Conservation (phyloP, 2,888 invertebrate genomes). For the Crocallis elinguaria region DNA sequence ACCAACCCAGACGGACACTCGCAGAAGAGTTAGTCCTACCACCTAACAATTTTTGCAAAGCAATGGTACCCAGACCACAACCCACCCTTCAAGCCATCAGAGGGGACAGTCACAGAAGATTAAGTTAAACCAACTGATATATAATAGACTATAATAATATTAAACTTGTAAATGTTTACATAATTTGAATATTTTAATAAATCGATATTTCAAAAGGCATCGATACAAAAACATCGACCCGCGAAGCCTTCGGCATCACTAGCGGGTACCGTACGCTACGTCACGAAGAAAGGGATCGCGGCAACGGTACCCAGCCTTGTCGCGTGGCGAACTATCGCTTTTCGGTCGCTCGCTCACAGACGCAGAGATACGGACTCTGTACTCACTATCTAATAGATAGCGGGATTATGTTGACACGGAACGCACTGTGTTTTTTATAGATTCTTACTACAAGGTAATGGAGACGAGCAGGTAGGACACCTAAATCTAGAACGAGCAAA, state of each 20-base stretch:
- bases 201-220: slow-evolving; percentile 1
- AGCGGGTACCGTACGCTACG: slow-evolving; percentile 77
- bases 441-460: too few relatives aligned
- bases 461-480: too few relatives aligned
- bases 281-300: slow-evolving; percentile 80
- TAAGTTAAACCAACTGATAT: too few relatives aligned
- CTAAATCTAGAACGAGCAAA: too few relatives aligned
- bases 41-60: too few relatives aligned
- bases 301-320: slow-evolving; percentile 54
- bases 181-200: neutral
- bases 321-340: slow-evolving; percentile 75
- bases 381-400: slow-evolving; percentile 17
- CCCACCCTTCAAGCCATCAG: too few relatives aligned
- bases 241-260: slow-evolving; percentile 57
- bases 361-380: slow-evolving; percentile 2
- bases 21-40: too few relatives aligned
- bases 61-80: too few relatives aligned
- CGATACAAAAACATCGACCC: slow-evolving; percentile 30
- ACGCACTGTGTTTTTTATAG: neutral
- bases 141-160: too few relatives aligned
- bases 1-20: too few relatives aligned
- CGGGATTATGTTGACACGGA: slow-evolving; percentile 7
- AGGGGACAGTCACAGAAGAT: too few relatives aligned
- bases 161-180: too few relatives aligned
- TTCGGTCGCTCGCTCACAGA: slow-evolving; percentile 46